A percentile compares a stretch with the other conserved stretches of the same genome.
These are phyloP conservation scores for Ormia ochracea DNA, from an alignment of 2,888 invertebrate species.

Conservation along the genomic window DNA sequence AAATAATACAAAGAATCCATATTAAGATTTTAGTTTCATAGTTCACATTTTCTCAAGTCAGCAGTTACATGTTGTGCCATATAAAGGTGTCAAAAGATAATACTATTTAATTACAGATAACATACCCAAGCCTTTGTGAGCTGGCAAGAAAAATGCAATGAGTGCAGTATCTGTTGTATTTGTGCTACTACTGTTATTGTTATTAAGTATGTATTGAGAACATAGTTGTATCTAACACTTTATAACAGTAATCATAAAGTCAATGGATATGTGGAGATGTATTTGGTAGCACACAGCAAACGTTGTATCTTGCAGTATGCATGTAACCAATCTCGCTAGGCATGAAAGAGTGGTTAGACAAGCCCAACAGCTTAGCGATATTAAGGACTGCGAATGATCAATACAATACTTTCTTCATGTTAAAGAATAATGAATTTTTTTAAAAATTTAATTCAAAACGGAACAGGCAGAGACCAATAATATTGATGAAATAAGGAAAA, in stretches of 20 bases:
- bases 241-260: conserved; percentile 47
- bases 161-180: conserved; percentile 18
- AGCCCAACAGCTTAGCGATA: not conserved
- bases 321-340: conserved; percentile 9
- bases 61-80: conserved; percentile 42
- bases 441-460: no score
- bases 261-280: not conserved
- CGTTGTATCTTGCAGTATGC: not conserved
- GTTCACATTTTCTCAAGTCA: conserved; percentile 22
- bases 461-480: no score
- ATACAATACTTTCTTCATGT: not conserved
- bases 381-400: not conserved
- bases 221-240: conserved; percentile 39
- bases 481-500: no score
- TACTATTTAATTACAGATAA: conserved; percentile 57
- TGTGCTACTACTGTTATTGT: conserved; percentile 21
- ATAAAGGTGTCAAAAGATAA: conserved; percentile 58
- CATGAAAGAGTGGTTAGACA: not conserved
- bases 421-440: no score
- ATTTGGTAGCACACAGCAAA: not conserved
- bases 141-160: not conserved
- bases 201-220: conserved; percentile 1
- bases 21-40: conserved; percentile 30
- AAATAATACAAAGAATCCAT: conserved; percentile 35
- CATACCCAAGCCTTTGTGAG: conserved; percentile 18